Evolutionary conservation across 2,797 vertebrate species (phyloP).

Genomic region (Bryconaethiops microstoma): DNA sequence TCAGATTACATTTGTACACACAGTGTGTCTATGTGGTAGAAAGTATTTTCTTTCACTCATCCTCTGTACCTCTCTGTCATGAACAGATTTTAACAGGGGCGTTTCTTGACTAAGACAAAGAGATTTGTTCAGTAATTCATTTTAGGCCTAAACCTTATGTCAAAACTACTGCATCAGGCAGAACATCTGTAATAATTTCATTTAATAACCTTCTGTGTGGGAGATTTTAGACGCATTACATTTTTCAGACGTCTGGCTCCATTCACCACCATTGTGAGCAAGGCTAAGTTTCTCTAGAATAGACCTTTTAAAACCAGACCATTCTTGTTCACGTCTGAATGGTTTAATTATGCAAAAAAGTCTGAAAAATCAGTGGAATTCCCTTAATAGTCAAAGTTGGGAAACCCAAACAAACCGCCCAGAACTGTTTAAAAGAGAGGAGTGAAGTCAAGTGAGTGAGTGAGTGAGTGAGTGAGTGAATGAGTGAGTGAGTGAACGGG

Average conservation of each 20-base stretch:
- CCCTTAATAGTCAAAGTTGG: background rate
- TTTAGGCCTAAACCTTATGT: too few species aligned
- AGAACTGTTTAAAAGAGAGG: background rate
- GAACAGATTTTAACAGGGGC: too few species aligned
- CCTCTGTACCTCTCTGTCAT: too few species aligned
- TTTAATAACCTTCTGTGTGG: background rate
- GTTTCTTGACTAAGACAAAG: too few species aligned
- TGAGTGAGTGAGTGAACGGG: background rate
- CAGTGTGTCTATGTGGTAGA: too few species aligned
- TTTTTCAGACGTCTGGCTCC: background rate
- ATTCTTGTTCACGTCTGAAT: background rate
- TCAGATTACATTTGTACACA: too few species aligned
- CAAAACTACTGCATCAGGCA: too few species aligned
- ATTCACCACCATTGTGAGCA: background rate
- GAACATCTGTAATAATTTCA: background rate
- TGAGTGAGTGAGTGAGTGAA: background rate
- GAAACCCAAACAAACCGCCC: background rate
- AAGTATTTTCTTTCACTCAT: too few species aligned
- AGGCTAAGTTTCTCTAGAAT: background rate
- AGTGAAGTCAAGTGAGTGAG: background rate
- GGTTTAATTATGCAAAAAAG: background rate
- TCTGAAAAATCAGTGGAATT: background rate
- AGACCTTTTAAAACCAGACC: background rate
- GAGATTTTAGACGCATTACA: background rate
- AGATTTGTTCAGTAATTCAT: too few species aligned